Base-by-base conservation (phyloP, 2,113 vertebrate species). In the Neoarius graeffei region DNA sequence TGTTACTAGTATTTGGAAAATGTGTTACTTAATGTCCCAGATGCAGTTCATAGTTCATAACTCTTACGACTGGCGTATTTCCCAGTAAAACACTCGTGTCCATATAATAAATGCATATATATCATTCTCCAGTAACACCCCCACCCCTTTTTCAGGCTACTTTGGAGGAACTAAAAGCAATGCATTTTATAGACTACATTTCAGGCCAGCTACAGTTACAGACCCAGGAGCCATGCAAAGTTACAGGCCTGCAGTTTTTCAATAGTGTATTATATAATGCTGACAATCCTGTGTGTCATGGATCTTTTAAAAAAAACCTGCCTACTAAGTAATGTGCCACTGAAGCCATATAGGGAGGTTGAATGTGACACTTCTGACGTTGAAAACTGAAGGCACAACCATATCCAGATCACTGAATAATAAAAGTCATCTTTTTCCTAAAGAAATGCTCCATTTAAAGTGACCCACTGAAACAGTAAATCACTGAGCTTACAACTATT, bases 201-300 rank as follows among this genome's bases (percentile, higher is more conserved):
- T 73, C 54, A 86, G 35, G 19, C 19, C 76, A 57, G 23, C 77
- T 86, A 81, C 62, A 86, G 79, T 82, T 82, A 82, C 80, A 82
- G 80, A 56, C 79, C 54, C 56, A 57, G 14, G 15, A 42, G 25
- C 62, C 62, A 80, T 11, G 48, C n/a, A 30, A 83, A 83, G 42
- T 83, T 74, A 62, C n/a, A 83, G 80, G 14, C 8, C 80, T 73
- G 56, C 79, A 50, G 54, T 82, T 87, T 87, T 81, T 64, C 77
- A 86, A 48, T 60, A 81, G 60, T 15, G 23, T n/a, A 69, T 85
- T 77, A 85, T 77, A 87, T 69, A 85, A 66, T 71, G 77, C 30
- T 81, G 79, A 82, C 79, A 42, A 82, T 67, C n/a, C 64, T 60
- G 27, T 79, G 14, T 86, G 71, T 85, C 30, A 25, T 48, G 79